Percentiles rank a stretch among this genome's conserved stretches.
phyloP scores from a whole-genome alignment of 2,113 vertebrate genomes.

The Caloenas nicobarica region DNA sequence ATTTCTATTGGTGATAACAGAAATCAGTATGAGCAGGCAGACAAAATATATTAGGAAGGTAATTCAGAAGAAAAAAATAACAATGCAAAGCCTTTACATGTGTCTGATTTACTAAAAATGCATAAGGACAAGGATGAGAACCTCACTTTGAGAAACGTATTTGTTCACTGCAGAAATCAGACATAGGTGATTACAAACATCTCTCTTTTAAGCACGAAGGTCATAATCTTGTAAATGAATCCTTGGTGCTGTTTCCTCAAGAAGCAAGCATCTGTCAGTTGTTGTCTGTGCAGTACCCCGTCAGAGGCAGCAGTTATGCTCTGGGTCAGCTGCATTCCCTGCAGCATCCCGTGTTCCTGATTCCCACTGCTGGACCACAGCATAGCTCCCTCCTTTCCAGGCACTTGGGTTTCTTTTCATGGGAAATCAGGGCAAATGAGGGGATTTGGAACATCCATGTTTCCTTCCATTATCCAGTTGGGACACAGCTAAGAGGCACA shows the following conservation, averaged over 20 bases:
- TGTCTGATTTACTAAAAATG: background rate
- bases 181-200: background rate
- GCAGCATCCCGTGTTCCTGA: background rate
- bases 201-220: background rate
- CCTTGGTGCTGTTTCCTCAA: background rate
- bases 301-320: background rate
- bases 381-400: background rate
- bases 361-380: background rate
- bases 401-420: background rate
- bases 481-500: background rate
- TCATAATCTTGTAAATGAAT: background rate
- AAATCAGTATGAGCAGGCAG: background rate
- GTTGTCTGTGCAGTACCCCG: background rate
- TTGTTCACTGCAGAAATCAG: background rate
- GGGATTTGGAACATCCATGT: background rate
- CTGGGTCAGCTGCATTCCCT: background rate
- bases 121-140: background rate
- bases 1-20: constrained; percentile 48
- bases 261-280: background rate
- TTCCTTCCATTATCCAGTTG: background rate
- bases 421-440: background rate
- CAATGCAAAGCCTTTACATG: background rate
- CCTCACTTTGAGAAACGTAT: background rate
- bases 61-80: constrained; percentile 29
- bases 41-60: constrained; percentile 6